These are phyloP conservation scores for Mus spretus DNA, from an alignment of 2,797 vertebrate species.

Conservation along the genomic window DNA sequence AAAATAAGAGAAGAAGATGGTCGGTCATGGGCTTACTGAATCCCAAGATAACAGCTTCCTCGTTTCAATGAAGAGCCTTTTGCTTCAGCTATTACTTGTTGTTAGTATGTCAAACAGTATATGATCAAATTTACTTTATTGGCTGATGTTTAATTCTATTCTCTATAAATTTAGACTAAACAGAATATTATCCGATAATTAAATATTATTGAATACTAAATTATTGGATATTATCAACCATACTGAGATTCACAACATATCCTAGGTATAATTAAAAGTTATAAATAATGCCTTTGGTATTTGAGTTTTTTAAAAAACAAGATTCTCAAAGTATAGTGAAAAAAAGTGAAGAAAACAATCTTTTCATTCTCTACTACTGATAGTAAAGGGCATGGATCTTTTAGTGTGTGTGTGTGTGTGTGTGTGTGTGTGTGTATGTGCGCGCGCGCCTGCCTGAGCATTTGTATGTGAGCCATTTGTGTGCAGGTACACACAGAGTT, in stretches of 20 bases:
- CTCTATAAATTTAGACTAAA: slow-evolving; percentile 33
- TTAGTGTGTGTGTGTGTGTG: not conserved
- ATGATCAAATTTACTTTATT: not conserved
- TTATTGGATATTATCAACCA: slow-evolving; percentile 30
- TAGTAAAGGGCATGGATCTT: not conserved
- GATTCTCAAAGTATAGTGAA: not conserved
- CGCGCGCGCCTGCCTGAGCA: not conserved
- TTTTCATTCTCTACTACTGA: not conserved
- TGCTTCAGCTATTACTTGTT: slow-evolving; percentile 11
- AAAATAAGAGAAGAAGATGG: slow-evolving; percentile 8
- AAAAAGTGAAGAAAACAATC: not conserved
- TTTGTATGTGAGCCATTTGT: not conserved
- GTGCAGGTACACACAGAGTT: not conserved
- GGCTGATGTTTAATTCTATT: not conserved
- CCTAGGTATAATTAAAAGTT: not conserved
- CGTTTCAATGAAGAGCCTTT: not conserved
- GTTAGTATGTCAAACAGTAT: too few relatives aligned
- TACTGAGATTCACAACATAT: not conserved
- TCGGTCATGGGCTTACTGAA: not conserved
- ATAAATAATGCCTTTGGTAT: not conserved
- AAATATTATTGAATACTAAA: not conserved
- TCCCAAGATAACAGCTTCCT: not conserved
- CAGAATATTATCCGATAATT: not conserved
- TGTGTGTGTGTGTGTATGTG: not conserved
- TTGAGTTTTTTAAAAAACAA: not conserved